Evolutionary conservation across 2,888 invertebrate genomes (phyloP), one percentile per base, ranked within the genome.

Genomic region (Euplexia lucipara): DNA sequence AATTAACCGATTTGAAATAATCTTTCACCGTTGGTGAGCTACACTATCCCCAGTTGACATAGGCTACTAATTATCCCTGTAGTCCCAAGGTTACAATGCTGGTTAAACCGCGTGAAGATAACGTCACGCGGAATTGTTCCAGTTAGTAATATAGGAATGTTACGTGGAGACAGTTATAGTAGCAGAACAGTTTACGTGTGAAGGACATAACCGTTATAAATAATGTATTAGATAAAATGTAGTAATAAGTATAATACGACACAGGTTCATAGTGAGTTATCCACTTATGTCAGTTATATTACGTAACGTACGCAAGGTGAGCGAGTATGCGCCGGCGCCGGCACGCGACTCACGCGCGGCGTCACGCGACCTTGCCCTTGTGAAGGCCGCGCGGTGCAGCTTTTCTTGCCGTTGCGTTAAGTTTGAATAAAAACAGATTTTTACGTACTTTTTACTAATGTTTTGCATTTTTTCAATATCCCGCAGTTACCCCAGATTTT

Each of bases 281-380:
- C 18, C 12, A n/a, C n/a, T 22, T 51, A 9, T 34, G 18, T 0
- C 75, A 26, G 79, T 74, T 56, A 47, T 4, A 44, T 39, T 35
- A 39, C 35, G 44, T 10, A 54, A 51, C 1, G 18, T 16, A 12
- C 18, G 16, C 74, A 48, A 72, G 71, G 78, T 58, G 53, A 49
- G 56, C 48, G n/a, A 2, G 67, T 26, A n/a, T 30, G 51, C 56
- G 68, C 26, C 37, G 16, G 53, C 54, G 64, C 35, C 30, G 32
- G n/a, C 49, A 34, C 16, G 65, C 57, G 47, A n/a, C 26, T 8
- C 34, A n/a, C 10, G 10, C 18, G 42, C 26, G n/a, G 34, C 53
- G 72, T 63, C 72, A 42, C 22, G 18, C 53, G 54, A 16, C 79
- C 79, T 68, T 56, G 61, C 34, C 79, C 79, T 69, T 62, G 61